Conservation (phyloP, 2,888 invertebrate species). For the Drosophila robusta region DNA sequence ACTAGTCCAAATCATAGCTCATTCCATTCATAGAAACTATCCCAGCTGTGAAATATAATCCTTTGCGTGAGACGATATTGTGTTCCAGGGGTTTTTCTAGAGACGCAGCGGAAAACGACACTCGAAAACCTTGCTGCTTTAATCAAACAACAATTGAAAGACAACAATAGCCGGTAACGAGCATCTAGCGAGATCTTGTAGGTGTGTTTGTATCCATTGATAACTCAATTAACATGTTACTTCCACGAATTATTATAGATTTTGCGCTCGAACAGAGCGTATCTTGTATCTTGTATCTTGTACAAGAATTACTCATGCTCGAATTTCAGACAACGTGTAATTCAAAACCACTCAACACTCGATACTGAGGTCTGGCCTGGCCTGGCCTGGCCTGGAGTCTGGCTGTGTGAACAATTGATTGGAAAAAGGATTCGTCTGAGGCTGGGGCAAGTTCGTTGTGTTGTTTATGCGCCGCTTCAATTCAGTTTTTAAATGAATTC, state of each 20-base stretch:
- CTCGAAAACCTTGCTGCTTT: conserved; percentile 49
- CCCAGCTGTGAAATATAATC: conserved; percentile 66
- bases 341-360: conserved; percentile 54
- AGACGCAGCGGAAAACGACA: conserved; percentile 57
- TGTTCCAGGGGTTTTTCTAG: background rate
- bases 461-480: conserved; percentile 32
- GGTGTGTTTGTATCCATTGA: conserved; percentile 59
- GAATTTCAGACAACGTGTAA: conserved; percentile 68
- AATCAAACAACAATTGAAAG: conserved; percentile 41
- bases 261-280: conserved; percentile 59
- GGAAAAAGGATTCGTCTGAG: conserved; percentile 64
- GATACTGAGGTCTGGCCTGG: conserved; percentile 16
- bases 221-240: conserved; percentile 77
- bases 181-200: conserved; percentile 25
- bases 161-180: conserved; percentile 41
- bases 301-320: conserved; percentile 72
- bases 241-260: conserved; percentile 73
- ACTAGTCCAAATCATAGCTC: conserved; percentile 42
- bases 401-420: conserved; percentile 74
- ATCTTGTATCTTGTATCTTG: conserved; percentile 47
- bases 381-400: conserved; percentile 2
- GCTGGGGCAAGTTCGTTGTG: conserved; percentile 20
- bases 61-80: conserved; percentile 1
- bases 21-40: conserved; percentile 24
- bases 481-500: conserved; percentile 68